Evolutionary conservation across 2,113 vertebrate species (phyloP), one percentile per base, ranked within the genome.

Genomic region (Marmota monax): DNA sequence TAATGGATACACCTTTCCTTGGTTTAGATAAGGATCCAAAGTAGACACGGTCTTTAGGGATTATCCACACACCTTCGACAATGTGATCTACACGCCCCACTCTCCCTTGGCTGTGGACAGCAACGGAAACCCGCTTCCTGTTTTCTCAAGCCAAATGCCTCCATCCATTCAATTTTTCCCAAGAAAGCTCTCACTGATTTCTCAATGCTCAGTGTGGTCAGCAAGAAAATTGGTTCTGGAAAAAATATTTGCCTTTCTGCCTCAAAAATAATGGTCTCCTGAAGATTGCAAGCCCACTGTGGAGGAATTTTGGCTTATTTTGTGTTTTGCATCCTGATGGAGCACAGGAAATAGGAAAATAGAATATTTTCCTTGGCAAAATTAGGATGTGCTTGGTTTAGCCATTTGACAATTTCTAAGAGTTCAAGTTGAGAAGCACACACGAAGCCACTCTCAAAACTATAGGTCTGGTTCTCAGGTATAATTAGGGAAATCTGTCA

Each of bases 211-310:
- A 17, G n/a, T 91, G 88, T 84, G 80, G 90, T 78, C 84, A 95
- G 84, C 39, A 83, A 97, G 70, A 96, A 95, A 96, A 97, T 73
- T 51, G 16, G 32, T 96, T 92, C 87, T 90, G 90, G 87, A 91
- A 97, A 97, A 95, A 95, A 65, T 70, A 92, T 95, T 97, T 95
- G 89, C 95, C 72, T 94, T 98, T 85, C 84, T 96, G 42, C 37
- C 4, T 82, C 93, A 69, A 90, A 96, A 97, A 96, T 94, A 97
- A 90, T 48, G 67, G 93, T 85, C 95, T 95, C 58, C 93, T 94
- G 89, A 95, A 96, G 96, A 97, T 67, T 93, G 84, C 61, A 92
- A 97, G 97, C 96, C 96, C 95, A 96, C 92, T 96, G 90, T 95
- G 92, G 96, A 96, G 96, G 86, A 97, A 93, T 95, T 93, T 90